Evolutionary conservation across 2,113 vertebrate genomes (phyloP).

Genomic region (Chaetodon auriga): DNA sequence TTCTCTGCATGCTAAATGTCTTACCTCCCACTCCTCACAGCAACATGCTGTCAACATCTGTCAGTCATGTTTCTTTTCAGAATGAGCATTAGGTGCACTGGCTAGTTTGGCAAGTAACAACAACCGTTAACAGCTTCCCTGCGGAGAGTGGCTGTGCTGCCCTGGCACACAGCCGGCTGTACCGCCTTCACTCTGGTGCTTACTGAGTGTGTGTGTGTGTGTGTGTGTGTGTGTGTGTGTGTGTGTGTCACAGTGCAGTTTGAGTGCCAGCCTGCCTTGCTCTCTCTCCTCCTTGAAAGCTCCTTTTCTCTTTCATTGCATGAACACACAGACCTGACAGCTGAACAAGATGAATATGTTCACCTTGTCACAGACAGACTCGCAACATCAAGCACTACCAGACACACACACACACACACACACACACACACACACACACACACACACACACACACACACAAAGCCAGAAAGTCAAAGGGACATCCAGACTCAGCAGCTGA

Average conservation of each 20-base stretch:
- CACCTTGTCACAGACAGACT: slow-evolving; percentile 51
- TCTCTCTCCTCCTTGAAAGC: slow-evolving; percentile 40
- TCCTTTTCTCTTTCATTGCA: slow-evolving; percentile 27
- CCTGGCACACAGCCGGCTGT: slow-evolving; percentile 44
- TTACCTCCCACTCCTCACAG: neutral
- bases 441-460: neutral
- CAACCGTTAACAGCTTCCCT: slow-evolving; percentile 56
- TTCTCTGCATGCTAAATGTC: neutral
- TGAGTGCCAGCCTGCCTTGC: slow-evolving; percentile 25
- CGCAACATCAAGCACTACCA: slow-evolving; percentile 9
- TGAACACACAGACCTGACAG: slow-evolving; percentile 50
- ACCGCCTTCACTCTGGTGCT: slow-evolving; percentile 26
- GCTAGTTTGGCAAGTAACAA: slow-evolving; percentile 29
- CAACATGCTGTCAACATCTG: slow-evolving; percentile 7
- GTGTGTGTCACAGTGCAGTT: slow-evolving; percentile 34
- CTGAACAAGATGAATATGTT: slow-evolving; percentile 40
- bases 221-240: slow-evolving; percentile 19
- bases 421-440: neutral
- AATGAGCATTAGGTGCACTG: slow-evolving; percentile 17
- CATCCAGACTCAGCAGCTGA: slow-evolving; percentile 6
- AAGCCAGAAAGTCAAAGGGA: slow-evolving; percentile 30
- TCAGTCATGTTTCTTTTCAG: slow-evolving; percentile 29
- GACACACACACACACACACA: neutral
- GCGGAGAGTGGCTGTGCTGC: slow-evolving; percentile 44
- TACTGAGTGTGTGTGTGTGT: slow-evolving; percentile 24